Evolutionary conservation across 2,113 vertebrate species (phyloP), one percentile per base, ranked within the genome.

Genomic region (Ophthalmolycus amberensis): DNA sequence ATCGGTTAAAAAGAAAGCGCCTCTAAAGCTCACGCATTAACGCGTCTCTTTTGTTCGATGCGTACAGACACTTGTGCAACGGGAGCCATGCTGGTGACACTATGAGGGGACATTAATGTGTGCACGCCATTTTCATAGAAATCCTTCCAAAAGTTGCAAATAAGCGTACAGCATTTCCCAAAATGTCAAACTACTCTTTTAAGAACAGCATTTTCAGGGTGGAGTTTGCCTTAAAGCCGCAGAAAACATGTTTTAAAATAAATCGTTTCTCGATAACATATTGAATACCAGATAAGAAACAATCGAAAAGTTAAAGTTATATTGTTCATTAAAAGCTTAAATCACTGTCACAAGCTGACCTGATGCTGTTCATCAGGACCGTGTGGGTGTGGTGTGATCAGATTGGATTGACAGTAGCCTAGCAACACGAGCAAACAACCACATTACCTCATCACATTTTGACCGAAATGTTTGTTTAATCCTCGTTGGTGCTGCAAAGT

Each of bases 391-490:
- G 3, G 46, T 50, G 20, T 50, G 18, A 50, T 52, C 50, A 9
- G 20, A 52, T 9, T 9, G 50, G 20, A 16, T 50, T 22, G 18
- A 50, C 48, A 58, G 34, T 42, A 1, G 22, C 46, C 15, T 25
- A 18, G 1, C 22, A 40, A 38, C 72, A 68, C 32, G 27, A 20
- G 66, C 8, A 50, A 48, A 68, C 18, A 69, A 22, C 20, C 16
- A 15, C 10, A 29, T 16, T 22, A 67, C 29, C 25, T 16, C 22
- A 38, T 64, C 58, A 27, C 9, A 0, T 52, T 60, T 52, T 63
- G 56, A 42, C 71, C 20, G n/a, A 75, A n/a, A 58, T 18, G 60
- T 77, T 82, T 11, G 37, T 64, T 32, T 37, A 29, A 76, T 44
- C 32, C 32, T 40, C 22, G 14, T 63, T 54, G 29, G 25, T 75